Base-by-base conservation (phyloP, 2,797 vertebrate genomes). In the Chaetophractus vellerosus region DNA sequence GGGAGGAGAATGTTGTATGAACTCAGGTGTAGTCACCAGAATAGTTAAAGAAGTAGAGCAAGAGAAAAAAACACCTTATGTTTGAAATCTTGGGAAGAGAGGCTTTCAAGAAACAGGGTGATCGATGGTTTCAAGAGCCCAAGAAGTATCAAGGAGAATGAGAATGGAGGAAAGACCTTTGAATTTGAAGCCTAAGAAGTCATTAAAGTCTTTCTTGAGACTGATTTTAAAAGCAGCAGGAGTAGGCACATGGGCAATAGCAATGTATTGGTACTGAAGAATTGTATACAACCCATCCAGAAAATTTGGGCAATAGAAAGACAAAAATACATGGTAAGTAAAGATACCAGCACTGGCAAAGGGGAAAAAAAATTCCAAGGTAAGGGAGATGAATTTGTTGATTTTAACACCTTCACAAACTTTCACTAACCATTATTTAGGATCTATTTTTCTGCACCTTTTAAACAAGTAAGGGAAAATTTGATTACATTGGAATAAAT, bases 401-500 rank as follows among this genome's bases (percentile, higher is more conserved):
- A 76, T 71, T 90, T 81, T 61, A 82, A 88, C 24, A 89, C 82
- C 24, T 33, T 41, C 18, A 64, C 10, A 76, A 66, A 55, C 9
- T 66, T 79, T 55, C 26, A 75, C 38, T 88, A 71, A 24, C 69
- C 71, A 50, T 66, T 52, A 24, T 64, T 87, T 66, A 68, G 8
- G 14, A 21, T 55, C 41, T 75, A 72, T 48, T 91, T 86, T n/a
- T 19, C 36, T 24, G 59, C 15, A 55, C 7, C 36, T 93, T 81
- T 76, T 63, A 92, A 87, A 72, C 11, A 83, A 78, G 18, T 50
- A n/a, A 50, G 24, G 36, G 63, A 83, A 92, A 86, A n/a, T 71
- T 48, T 91, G 15, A 50, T 89, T 90, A 55, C 10, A 31, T 31
- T 90, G 31, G 9, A 78, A 92, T 92, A 92, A 69, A 48, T 79